Conservation (phyloP, 2,797 vertebrate genomes). For the Alca torda region DNA sequence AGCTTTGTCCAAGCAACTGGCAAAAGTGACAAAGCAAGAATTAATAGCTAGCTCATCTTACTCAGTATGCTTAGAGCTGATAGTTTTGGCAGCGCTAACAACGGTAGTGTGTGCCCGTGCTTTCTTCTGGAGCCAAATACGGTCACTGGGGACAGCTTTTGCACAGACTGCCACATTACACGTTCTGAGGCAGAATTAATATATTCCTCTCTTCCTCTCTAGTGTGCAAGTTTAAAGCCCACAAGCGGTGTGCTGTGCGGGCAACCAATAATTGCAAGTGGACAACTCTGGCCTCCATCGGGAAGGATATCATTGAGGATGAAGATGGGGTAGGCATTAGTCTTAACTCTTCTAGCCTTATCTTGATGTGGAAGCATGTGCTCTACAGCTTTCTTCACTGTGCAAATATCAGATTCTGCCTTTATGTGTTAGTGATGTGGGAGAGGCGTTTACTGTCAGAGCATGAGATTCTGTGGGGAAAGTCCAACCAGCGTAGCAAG, state of each 20-base stretch:
- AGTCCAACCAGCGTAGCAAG: neutral
- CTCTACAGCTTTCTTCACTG: neutral
- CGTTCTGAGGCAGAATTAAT: neutral
- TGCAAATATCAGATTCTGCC: neutral
- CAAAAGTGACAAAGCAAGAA: neutral
- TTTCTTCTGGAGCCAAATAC: neutral
- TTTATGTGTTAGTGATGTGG: neutral
- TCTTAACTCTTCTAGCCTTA: neutral
- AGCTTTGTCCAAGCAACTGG: neutral
- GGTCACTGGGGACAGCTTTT: neutral
- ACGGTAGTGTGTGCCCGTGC: neutral
- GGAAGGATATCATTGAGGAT: conserved; percentile 95
- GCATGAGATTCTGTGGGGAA: neutral
- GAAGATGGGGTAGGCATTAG: conserved; percentile 89
- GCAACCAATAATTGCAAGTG: conserved; percentile 97
- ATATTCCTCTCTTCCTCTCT: neutral
- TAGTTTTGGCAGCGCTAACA: neutral
- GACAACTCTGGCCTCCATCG: conserved; percentile 94
- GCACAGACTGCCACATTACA: neutral
- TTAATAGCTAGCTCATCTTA: neutral
- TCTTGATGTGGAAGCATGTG: neutral
- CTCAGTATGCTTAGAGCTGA: neutral
- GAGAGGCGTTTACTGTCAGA: neutral
- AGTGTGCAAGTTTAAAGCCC: conserved; percentile 98
- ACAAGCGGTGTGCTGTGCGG: conserved; percentile 92